Percentiles rank a stretch among this genome's conserved stretches.
Conservation (phyloP, 2,888 invertebrate genomes). For the Tineola bisselliella region DNA sequence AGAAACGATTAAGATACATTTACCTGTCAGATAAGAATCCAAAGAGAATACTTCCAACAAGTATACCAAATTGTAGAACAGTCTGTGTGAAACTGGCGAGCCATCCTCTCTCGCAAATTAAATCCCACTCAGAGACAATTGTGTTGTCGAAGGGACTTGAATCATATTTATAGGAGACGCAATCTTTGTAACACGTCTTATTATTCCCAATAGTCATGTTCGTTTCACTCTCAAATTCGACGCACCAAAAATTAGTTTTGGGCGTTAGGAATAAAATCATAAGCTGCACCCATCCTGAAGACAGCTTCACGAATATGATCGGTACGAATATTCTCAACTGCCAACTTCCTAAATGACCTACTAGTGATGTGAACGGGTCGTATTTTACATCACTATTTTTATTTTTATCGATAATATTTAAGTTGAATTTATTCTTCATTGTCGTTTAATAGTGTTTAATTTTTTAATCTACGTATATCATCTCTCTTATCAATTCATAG, state of each 20-base stretch:
- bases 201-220: constrained; percentile 32
- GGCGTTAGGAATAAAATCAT: constrained; percentile 79
- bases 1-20: constrained; percentile 25
- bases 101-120: constrained; percentile 73
- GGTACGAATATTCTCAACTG: constrained; percentile 73
- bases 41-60: constrained; percentile 76
- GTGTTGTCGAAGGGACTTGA: constrained; percentile 73
- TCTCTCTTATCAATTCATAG: neutral
- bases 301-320: constrained; percentile 76
- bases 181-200: constrained; percentile 61
- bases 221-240: constrained; percentile 30
- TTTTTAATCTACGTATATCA: neutral
- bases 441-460: constrained; percentile 17
- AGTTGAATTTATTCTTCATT: constrained; percentile 23
- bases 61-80: constrained; percentile 76
- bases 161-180: constrained; percentile 68
- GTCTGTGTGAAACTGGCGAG: constrained; percentile 77
- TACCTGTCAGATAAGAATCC: constrained; percentile 80
- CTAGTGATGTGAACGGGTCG: constrained; percentile 40
- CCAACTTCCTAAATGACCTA: constrained; percentile 72
- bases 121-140: constrained; percentile 78
- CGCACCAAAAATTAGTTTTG: constrained; percentile 63
- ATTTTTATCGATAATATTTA: too few species aligned
- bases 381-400: constrained; percentile 24
- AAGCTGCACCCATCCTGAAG: constrained; percentile 82